phyloP scores from a whole-genome alignment of 2,113 vertebrate genomes.

The Cryptotis parvus region DNA sequence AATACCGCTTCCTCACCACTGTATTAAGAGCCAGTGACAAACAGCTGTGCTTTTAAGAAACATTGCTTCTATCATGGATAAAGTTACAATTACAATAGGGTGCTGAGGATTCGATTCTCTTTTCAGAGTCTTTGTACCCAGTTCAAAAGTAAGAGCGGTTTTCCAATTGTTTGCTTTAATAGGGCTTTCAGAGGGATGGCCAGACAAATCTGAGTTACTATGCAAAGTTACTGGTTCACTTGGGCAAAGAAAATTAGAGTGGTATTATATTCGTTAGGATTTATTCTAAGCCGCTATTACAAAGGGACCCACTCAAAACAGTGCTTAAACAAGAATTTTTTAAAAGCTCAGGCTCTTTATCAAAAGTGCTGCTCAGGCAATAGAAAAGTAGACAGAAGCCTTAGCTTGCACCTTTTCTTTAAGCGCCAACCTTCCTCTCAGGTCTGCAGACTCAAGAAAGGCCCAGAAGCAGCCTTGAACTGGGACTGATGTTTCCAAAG shows the following conservation, averaged over 20 bases:
- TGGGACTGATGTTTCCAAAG: not conserved
- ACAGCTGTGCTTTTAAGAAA: not conserved
- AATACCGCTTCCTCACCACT: not conserved
- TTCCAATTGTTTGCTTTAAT: conserved; percentile 28
- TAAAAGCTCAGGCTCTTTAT: conserved; percentile 8
- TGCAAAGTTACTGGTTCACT: not conserved
- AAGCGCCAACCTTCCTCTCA: not conserved
- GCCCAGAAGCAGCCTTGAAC: not conserved
- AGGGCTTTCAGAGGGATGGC: not conserved
- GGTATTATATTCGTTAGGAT: not conserved
- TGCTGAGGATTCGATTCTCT: not conserved
- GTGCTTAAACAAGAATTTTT: conserved; percentile 6
- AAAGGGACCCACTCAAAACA: not conserved
- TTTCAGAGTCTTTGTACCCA: not conserved
- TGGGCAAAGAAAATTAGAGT: conserved; percentile 42
- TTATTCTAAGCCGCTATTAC: conserved; percentile 50
- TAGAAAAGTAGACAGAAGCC: not conserved
- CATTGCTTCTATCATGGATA: not conserved
- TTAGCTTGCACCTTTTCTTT: not conserved
- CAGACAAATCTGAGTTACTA: conserved; percentile 19
- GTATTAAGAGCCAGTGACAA: conserved; percentile 21
- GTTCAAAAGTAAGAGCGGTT: not conserved
- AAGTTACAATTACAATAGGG: conserved; percentile 13
- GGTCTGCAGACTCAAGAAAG: not conserved
- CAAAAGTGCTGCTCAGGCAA: not conserved